These are phyloP conservation scores for Monodelphis domestica DNA, from an alignment of 2,797 vertebrate species.

Conservation along the genomic window DNA sequence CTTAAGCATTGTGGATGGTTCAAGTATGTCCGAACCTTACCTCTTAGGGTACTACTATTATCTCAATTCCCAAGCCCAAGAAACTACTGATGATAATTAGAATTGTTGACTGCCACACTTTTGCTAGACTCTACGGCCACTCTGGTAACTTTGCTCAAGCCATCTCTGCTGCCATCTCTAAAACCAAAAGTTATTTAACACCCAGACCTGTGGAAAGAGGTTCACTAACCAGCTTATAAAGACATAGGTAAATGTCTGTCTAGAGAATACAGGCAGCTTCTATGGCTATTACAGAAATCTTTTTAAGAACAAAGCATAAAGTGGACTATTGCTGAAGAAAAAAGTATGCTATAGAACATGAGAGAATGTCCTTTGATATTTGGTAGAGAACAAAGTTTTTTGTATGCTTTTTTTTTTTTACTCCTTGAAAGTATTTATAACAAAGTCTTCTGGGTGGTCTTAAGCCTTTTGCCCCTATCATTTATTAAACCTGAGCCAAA, in stretches of 20 bases:
- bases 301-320: constrained; percentile 88
- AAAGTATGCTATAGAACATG: not conserved
- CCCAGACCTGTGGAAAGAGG: constrained; percentile 98
- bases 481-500: not conserved
- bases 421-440: not conserved
- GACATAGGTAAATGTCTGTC: constrained; percentile 92
- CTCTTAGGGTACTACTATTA: constrained; percentile 95
- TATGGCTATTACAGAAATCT: constrained; percentile 88
- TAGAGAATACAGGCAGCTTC: constrained; percentile 92
- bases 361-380: not conserved
- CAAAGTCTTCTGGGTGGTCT: not conserved
- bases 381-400: not conserved
- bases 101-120: constrained; percentile 98
- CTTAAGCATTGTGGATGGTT: constrained; percentile 95
- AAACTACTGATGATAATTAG: constrained; percentile 98
- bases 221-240: constrained; percentile 96
- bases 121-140: constrained; percentile 97
- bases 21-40: constrained; percentile 97
- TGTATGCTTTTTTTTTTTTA: not conserved
- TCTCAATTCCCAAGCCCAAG: constrained; percentile 96
- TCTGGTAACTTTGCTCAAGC: constrained; percentile 99
- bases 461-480: not conserved
- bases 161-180: constrained; percentile 98
- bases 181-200: constrained; percentile 98
- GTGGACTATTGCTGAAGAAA: constrained; percentile 42